Base-by-base conservation (phyloP, 2,888 invertebrate genomes). In the Clunio marinus region DNA sequence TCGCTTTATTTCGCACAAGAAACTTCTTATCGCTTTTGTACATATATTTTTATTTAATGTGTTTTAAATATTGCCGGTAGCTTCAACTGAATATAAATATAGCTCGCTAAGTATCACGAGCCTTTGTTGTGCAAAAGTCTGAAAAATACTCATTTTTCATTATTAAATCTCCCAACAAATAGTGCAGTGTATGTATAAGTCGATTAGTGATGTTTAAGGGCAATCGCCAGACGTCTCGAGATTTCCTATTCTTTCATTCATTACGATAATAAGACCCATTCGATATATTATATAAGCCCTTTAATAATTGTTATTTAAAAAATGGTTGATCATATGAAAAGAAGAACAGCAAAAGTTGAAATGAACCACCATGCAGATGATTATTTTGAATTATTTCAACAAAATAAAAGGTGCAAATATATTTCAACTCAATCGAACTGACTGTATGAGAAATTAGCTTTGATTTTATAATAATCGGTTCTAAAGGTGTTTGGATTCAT, bases 51-150 rank as follows among this genome's bases (percentile, higher is more conserved):
- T 62, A 41, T 62, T 62, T 41, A 62, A 62, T 62, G 62, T 62
- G 62, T 62, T 62, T 62, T 41, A 62, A 62, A 62, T 62, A 62
- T 62, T 62, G 62, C 62, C 62, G 41, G 62, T 62, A 62, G 62
- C 62, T 22, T 41, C 37, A 62, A 62, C 62, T 41, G 62, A n/a
- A n/a, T n/a, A n/a, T n/a, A 59, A 59, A 25, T 59, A 59, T 59
- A 15, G 24, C 59, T 59, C 59, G 7, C 13, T n/a, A n/a, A n/a
- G n/a, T n/a, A n/a, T 3, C n/a, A 7, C 32, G 10, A 32, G 32
- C 32, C 32, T 32, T 32, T 32, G 32, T 10, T 32, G 32, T 32
- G 32, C 32, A 32, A 32, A 32, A 17, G 45, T 7, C 35, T 32
- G 35, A 32, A 32, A n/a, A n/a, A n/a, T n/a, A n/a, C n/a, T n/a